Evolutionary conservation across 2,888 invertebrate species (phyloP).

Genomic region (Dorcus hopei): DNA sequence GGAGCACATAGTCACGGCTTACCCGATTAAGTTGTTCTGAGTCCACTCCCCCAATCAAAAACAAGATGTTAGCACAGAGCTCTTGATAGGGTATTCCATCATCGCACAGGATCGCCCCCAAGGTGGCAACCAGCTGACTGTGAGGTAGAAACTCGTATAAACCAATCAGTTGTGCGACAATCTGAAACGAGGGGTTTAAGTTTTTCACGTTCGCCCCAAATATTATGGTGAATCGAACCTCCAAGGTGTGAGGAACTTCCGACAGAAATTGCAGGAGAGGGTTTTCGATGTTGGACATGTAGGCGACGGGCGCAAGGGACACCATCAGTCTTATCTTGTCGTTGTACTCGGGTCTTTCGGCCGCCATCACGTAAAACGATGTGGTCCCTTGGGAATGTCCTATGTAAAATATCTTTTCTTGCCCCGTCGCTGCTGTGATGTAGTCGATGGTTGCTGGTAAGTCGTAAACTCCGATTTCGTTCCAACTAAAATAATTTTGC

Average conservation of each 20-base stretch:
- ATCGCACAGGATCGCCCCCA: constrained; percentile 1
- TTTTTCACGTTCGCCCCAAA: neutral
- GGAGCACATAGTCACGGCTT: neutral
- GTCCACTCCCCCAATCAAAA: constrained; percentile 19
- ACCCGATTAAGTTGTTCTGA: constrained; percentile 24
- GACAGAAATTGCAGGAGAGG: neutral
- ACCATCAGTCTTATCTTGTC: constrained; percentile 50
- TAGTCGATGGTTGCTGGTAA: constrained; percentile 74
- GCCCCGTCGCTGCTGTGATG: constrained; percentile 55
- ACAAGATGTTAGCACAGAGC: constrained; percentile 13
- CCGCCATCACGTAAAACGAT: constrained; percentile 59
- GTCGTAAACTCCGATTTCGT: constrained; percentile 74
- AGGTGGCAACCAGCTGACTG: neutral
- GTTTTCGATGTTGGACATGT: constrained; percentile 42
- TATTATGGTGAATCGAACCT: neutral
- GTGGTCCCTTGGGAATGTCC: constrained; percentile 70
- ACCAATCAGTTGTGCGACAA: neutral
- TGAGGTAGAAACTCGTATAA: neutral
- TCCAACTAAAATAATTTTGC: constrained; percentile 48
- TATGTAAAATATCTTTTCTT: constrained; percentile 60
- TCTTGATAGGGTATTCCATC: constrained; percentile 10
- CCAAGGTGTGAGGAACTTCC: neutral
- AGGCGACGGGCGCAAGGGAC: constrained; percentile 61
- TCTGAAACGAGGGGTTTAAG: too few relatives aligned
- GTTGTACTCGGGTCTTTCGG: constrained; percentile 59